Percentiles rank a stretch among this genome's conserved stretches.
phyloP scores from a whole-genome alignment of 1,140 invertebrate species.

The Macrosteles quadrilineatus region DNA sequence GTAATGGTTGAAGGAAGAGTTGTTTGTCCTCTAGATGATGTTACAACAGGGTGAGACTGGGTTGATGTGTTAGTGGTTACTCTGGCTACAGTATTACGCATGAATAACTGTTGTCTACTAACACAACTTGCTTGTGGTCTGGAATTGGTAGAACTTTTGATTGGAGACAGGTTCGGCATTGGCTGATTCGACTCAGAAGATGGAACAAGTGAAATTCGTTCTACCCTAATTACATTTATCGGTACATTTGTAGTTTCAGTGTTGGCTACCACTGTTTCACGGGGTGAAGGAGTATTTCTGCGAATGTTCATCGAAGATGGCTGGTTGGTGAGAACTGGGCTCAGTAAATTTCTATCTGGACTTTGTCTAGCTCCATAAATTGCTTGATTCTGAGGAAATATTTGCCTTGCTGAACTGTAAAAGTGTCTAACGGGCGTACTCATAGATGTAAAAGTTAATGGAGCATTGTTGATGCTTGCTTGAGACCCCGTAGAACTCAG shows the following conservation, averaged over 20 bases:
- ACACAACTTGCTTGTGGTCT: neutral
- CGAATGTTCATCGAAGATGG: neutral
- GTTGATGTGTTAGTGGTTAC: neutral
- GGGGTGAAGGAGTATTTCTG: slow-evolving; percentile 13
- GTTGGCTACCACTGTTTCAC: neutral
- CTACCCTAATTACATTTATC: slow-evolving; percentile 16
- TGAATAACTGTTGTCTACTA: neutral
- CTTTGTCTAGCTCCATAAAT: neutral
- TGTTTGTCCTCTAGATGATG: neutral
- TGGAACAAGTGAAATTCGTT: neutral
- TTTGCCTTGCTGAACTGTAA: neutral
- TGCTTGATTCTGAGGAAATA: neutral
- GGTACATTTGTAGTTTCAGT: slow-evolving; percentile 11
- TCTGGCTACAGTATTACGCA: neutral
- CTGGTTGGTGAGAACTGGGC: neutral
- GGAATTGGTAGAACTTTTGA: neutral
- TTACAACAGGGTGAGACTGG: neutral
- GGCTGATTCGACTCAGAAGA: slow-evolving; percentile 2
- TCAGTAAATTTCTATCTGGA: neutral
- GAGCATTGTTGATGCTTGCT: no score
- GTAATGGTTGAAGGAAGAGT: neutral
- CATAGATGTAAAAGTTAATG: neutral
- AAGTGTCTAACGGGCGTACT: no score
- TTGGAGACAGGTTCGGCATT: slow-evolving; percentile 10
- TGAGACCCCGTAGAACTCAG: no score